Conservation (phyloP, 1,140 invertebrate genomes). For the Littorina saxatilis region DNA sequence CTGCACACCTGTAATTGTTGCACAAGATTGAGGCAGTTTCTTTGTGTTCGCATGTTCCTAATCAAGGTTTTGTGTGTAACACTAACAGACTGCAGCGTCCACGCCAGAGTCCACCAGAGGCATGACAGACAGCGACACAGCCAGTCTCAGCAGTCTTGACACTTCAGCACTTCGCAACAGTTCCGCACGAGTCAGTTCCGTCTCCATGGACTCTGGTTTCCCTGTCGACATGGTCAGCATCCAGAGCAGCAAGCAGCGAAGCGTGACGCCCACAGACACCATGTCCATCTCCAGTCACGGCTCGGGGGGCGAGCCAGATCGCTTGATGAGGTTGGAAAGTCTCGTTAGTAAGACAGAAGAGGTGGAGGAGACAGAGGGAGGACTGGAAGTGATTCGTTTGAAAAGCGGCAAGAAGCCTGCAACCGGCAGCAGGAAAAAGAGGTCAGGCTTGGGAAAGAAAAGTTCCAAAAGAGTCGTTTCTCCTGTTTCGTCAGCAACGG, state of each 20-base stretch:
- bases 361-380: conserved; percentile 39
- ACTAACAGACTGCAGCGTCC: conserved; percentile 32
- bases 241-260: conserved; percentile 19
- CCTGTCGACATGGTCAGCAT: conserved; percentile 8
- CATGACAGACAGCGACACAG: conserved; percentile 49
- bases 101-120: conserved; percentile 34
- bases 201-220: conserved; percentile 45
- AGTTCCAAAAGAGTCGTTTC: neutral
- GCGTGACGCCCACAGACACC: conserved; percentile 40
- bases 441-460: neutral
- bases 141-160: conserved; percentile 43
- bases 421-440: conserved; percentile 37
- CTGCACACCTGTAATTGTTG: neutral
- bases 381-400: conserved; percentile 55
- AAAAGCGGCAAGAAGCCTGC: conserved; percentile 33
- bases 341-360: conserved; percentile 36
- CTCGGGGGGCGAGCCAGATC: conserved; percentile 41
- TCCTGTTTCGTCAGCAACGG: neutral
- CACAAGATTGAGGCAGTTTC: too few species aligned
- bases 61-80: too few species aligned
- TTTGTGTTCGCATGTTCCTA: too few species aligned
- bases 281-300: conserved; percentile 42
- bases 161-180: conserved; percentile 10
- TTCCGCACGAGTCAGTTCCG: conserved; percentile 20
- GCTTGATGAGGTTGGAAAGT: conserved; percentile 43